These are phyloP conservation scores for Antheraea yamamai DNA, from an alignment of 2,888 invertebrate genomes.

Conservation along the genomic window DNA sequence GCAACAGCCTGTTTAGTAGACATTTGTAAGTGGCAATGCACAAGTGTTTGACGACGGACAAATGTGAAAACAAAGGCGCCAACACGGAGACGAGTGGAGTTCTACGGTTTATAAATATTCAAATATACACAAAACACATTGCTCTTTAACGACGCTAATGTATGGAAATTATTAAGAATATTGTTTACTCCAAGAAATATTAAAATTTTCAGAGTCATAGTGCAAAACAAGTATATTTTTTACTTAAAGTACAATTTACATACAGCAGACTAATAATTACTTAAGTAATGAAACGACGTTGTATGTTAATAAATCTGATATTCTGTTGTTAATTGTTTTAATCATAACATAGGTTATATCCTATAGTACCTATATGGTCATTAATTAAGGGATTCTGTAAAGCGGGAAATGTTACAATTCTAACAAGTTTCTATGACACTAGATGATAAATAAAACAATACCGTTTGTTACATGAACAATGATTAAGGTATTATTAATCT, in stretches of 20 bases:
- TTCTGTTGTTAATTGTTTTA: no score
- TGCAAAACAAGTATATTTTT: neutral
- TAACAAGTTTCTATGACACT: neutral
- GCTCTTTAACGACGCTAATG: neutral
- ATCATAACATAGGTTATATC: no score
- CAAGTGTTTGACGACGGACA: conserved; percentile 18
- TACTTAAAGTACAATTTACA: no score
- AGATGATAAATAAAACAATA: neutral
- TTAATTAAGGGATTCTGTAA: neutral
- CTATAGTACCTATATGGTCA: neutral
- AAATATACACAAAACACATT: neutral
- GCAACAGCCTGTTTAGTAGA: conserved; percentile 16
- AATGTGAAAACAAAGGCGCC: conserved; percentile 18
- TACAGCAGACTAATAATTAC: no score
- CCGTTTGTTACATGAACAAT: neutral
- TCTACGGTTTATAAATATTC: neutral
- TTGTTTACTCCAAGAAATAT: neutral
- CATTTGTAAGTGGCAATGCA: conserved; percentile 16
- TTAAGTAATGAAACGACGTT: no score
- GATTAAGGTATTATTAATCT: neutral
- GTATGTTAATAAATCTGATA: no score
- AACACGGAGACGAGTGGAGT: neutral
- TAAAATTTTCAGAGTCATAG: neutral
- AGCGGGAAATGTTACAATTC: neutral
- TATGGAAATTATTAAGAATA: neutral